Base-by-base conservation (phyloP, 2,113 vertebrate species). In the Zosterops borbonicus region DNA sequence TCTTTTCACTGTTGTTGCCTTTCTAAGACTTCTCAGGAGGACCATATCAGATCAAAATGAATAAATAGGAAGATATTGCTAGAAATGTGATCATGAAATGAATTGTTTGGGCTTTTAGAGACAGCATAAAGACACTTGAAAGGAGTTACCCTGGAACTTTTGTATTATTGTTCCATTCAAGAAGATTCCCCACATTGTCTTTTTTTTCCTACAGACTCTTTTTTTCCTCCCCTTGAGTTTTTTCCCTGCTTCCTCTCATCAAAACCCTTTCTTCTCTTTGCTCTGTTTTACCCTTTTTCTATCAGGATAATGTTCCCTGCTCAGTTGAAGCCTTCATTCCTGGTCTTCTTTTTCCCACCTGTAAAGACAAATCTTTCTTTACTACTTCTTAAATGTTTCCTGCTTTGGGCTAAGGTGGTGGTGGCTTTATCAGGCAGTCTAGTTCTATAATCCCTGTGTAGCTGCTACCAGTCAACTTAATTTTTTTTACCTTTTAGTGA, bases 101-200 rank as follows among this genome's bases (percentile, higher is more conserved):
- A 80, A 44, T 15, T 0, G 0, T 21, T 11, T 2, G 0, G 44
- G 8, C 64, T 65, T 82, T 42, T 39, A 55, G 25, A 77, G 4
- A 19, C 4, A 82, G 5, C 21, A 44, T 22, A 14, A 29, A 63
- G 17, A 41, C 8, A 10, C 5, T 14, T 52, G 10, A 31, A 35
- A 39, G 6, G 12, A 5, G 2, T 60, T 23, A 75, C 2, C 3
- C 25, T 22, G 19, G 70, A 89, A 41, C 2, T 23, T 58, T n/a
- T 70, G n/a, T 60, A 8, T 29, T 19, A 33, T 41, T 23, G 7
- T 71, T 69, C 62, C 21, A 50, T 39, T 65, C n/a, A 70, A 35
- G 35, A 65, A 68, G 20, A 73, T 20, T 52, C 64, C 27, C 41
- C 14, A n/a, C 14, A 23, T 21, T 58, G 15, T 24, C 23, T 24